Percentiles rank a stretch among this genome's conserved stretches.
phyloP scores from a whole-genome alignment of 2,797 vertebrate genomes.

The Acanthurus leucopareius region DNA sequence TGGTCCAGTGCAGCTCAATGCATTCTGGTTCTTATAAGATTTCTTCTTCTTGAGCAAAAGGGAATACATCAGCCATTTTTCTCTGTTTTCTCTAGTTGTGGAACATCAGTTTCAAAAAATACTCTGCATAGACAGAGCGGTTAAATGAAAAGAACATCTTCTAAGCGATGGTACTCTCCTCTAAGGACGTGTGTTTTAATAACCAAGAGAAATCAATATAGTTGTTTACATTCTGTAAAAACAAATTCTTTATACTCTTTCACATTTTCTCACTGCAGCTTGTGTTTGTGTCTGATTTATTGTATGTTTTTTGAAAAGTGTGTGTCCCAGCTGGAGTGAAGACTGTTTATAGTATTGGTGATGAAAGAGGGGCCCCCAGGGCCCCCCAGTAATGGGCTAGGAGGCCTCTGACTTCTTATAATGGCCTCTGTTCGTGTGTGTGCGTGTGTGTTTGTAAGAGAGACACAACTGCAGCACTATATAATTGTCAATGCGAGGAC shows the following conservation, averaged over 20 bases:
- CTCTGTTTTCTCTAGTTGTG: no score
- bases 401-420: constrained; percentile 74
- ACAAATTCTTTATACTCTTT: constrained; percentile 15
- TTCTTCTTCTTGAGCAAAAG: no score
- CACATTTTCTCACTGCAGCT: constrained; percentile 9
- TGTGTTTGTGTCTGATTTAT: constrained; percentile 41
- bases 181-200: constrained; percentile 23
- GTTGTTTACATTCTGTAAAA: constrained; percentile 15
- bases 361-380: constrained; percentile 75
- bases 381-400: constrained; percentile 70
- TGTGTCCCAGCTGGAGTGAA: constrained; percentile 74
- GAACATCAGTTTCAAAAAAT: no score
- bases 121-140: no score
- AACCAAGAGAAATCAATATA: constrained; percentile 42
- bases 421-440: constrained; percentile 56
- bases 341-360: constrained; percentile 80
- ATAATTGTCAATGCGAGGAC: constrained; percentile 74
- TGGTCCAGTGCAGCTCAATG: no score
- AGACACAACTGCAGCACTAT: constrained; percentile 60
- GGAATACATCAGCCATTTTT: no score
- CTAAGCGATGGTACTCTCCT: no score
- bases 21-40: no score
- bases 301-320: constrained; percentile 31
- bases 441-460: constrained; percentile 37
- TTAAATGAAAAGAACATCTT: no score